phyloP scores from a whole-genome alignment of 2,113 vertebrate genomes.

The Lasiurus cinereus region DNA sequence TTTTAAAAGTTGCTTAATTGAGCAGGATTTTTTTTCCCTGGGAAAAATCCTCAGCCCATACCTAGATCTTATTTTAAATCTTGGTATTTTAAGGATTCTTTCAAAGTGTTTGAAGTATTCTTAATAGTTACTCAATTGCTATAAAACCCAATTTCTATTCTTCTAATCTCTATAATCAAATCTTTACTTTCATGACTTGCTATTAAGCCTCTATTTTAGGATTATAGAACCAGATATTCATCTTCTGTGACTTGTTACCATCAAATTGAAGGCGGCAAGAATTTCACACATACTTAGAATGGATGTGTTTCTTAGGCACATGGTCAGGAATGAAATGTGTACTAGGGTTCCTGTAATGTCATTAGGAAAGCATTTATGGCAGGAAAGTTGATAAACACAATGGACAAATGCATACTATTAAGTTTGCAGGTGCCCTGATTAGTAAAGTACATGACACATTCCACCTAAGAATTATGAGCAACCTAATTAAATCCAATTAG shows the following conservation, averaged over 20 bases:
- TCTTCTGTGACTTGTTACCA: conserved; percentile 56
- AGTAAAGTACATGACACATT: not conserved
- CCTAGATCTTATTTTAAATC: conserved; percentile 73
- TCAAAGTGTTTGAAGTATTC: conserved; percentile 75
- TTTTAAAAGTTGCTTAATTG: conserved; percentile 76
- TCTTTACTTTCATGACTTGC: conserved; percentile 73
- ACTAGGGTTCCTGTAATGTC: not conserved
- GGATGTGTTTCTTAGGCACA: not conserved
- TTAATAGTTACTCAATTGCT: conserved; percentile 76
- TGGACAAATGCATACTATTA: not conserved
- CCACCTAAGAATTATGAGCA: not conserved
- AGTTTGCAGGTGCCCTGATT: not conserved
- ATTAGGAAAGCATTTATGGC: not conserved
- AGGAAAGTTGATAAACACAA: not conserved
- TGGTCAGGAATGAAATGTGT: conserved; percentile 33
- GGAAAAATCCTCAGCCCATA: conserved; percentile 65
- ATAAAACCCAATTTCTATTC: conserved; percentile 76
- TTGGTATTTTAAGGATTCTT: conserved; percentile 74
- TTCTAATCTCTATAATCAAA: conserved; percentile 79
- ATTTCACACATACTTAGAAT: not conserved
- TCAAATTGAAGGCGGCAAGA: conserved; percentile 17
- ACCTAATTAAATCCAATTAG: not conserved
- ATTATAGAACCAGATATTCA: conserved; percentile 61
- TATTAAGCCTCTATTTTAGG: conserved; percentile 74
- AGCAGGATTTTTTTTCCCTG: conserved; percentile 56